Evolutionary conservation across 2,888 invertebrate species (phyloP).

Genomic region (Automeris io): DNA sequence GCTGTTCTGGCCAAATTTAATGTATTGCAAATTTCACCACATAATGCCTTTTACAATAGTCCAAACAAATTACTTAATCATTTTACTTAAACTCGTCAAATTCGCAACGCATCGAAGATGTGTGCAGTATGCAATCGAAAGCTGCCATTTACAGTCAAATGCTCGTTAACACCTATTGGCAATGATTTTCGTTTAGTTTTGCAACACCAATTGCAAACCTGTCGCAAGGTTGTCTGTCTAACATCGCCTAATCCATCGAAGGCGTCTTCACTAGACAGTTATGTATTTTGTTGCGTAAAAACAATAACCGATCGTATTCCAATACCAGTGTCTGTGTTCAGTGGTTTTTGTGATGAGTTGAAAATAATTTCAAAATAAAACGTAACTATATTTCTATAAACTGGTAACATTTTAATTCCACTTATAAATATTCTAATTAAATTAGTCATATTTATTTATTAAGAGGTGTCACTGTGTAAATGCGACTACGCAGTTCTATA

Average conservation of each 20-base stretch:
- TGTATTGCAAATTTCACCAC: too few relatives aligned
- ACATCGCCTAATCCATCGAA: slow-evolving; percentile 18
- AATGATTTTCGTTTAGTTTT: slow-evolving; percentile 22
- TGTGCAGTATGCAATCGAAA: neutral
- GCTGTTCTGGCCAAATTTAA: too few relatives aligned
- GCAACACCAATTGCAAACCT: slow-evolving; percentile 15
- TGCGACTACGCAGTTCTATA: too few relatives aligned
- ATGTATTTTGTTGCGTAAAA: slow-evolving; percentile 30
- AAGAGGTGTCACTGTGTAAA: too few relatives aligned
- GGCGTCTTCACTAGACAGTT: slow-evolving; percentile 33
- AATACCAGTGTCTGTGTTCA: slow-evolving; percentile 29
- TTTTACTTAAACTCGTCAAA: neutral
- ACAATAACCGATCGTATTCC: slow-evolving; percentile 18
- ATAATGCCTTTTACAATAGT: neutral
- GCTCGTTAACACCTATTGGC: slow-evolving; percentile 31
- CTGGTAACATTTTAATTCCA: neutral
- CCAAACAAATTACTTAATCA: neutral
- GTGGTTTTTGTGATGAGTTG: slow-evolving; percentile 27
- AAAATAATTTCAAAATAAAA: slow-evolving; percentile 7
- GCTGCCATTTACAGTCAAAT: slow-evolving; percentile 16
- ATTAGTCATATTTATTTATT: too few relatives aligned
- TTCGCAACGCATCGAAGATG: neutral
- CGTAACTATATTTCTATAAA: neutral
- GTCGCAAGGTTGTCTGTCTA: slow-evolving; percentile 14
- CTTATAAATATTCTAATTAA: neutral